A percentile compares a stretch with the other conserved stretches of the same genome.
These are phyloP conservation scores for Drosophila takahashii DNA, from an alignment of 1,140 invertebrate species.

Conservation along the genomic window DNA sequence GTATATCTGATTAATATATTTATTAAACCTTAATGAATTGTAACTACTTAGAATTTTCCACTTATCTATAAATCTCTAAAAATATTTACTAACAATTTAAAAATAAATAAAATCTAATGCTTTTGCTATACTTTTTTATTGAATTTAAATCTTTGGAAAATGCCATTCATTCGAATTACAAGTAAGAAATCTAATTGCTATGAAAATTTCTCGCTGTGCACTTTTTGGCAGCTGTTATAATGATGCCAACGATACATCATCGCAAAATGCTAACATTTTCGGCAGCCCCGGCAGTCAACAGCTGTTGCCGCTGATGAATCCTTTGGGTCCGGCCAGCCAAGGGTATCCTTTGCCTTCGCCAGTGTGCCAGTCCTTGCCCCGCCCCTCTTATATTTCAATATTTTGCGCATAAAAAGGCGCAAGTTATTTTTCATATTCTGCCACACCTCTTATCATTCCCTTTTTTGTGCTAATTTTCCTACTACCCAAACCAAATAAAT, in stretches of 20 bases:
- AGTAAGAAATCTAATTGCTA: too few relatives aligned
- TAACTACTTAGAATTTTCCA: too few relatives aligned
- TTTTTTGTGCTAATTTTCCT: conserved; percentile 70
- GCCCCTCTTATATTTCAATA: conserved; percentile 74
- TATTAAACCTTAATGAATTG: too few relatives aligned
- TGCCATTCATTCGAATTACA: too few relatives aligned
- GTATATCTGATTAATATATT: too few relatives aligned
- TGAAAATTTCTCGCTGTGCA: conserved; percentile 10
- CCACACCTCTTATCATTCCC: conserved; percentile 35
- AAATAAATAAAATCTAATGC: too few relatives aligned
- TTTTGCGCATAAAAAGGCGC: conserved; percentile 79
- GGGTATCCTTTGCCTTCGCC: conserved; percentile 46
- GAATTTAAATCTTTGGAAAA: too few relatives aligned
- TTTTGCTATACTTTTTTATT: too few relatives aligned
- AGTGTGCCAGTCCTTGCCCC: neutral
- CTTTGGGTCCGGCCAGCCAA: conserved; percentile 70
- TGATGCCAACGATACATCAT: conserved; percentile 81
- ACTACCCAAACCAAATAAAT: conserved; percentile 55
- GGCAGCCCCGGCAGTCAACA: conserved; percentile 70
- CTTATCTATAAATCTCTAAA: too few relatives aligned
- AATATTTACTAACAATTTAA: too few relatives aligned
- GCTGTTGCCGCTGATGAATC: conserved; percentile 82
- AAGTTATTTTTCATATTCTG: conserved; percentile 77
- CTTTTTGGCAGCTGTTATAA: conserved; percentile 75
- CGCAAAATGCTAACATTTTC: conserved; percentile 82